phyloP scores from a whole-genome alignment of 2,888 invertebrate genomes.

The Heliconius cydno region DNA sequence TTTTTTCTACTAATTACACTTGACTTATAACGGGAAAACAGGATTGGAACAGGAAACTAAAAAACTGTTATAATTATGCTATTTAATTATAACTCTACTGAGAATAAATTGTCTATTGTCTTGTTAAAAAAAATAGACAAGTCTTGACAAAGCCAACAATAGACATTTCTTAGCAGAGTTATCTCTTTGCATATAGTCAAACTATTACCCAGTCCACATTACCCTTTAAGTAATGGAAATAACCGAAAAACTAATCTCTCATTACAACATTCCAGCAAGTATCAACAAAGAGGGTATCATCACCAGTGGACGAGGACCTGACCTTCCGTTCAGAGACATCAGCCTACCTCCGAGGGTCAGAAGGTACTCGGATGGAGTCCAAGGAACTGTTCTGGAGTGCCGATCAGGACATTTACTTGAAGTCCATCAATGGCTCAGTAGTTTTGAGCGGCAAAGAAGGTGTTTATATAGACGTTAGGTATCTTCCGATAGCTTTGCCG shows the following conservation, averaged over 20 bases:
- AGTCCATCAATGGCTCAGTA: slow-evolving; percentile 89
- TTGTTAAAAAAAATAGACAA: too few species aligned
- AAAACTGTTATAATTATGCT: too few species aligned
- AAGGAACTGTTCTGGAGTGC: slow-evolving; percentile 89
- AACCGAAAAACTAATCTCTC: not conserved
- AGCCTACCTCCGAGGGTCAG: slow-evolving; percentile 89
- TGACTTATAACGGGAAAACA: too few species aligned
- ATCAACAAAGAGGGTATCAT: slow-evolving; percentile 88
- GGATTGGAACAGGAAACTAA: too few species aligned
- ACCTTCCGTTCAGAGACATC: slow-evolving; percentile 86
- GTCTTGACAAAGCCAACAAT: too few species aligned
- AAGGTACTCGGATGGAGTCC: slow-evolving; percentile 89
- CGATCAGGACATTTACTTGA: slow-evolving; percentile 90
- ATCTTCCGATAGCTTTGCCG: slow-evolving; percentile 86
- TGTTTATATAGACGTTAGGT: slow-evolving; percentile 87
- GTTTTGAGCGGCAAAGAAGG: slow-evolving; percentile 88
- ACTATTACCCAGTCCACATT: too few species aligned
- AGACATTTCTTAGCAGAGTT: too few species aligned
- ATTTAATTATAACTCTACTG: too few species aligned
- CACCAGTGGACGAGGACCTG: slow-evolving; percentile 88
- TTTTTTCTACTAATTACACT: too few species aligned
- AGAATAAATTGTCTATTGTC: too few species aligned
- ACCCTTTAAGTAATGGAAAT: not conserved
- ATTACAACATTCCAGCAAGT: slow-evolving; percentile 72
- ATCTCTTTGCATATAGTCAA: too few species aligned